A percentile compares a stretch with the other conserved stretches of the same genome.
Evolutionary conservation across 1,140 invertebrate genomes (phyloP).

Genomic region (Manduca sexta): DNA sequence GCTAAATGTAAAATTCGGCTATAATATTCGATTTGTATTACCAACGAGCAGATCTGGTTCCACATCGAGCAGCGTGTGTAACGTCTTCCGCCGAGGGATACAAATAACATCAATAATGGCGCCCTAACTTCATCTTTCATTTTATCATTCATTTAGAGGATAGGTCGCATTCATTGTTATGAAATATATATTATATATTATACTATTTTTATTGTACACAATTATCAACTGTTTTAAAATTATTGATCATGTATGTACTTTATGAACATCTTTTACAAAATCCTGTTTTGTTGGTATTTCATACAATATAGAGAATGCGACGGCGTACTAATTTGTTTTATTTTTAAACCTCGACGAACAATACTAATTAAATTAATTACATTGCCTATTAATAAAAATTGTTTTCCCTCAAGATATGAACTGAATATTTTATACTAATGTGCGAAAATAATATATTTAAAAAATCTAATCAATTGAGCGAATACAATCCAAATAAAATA

Average conservation of each 20-base stretch:
- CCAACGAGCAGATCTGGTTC: slow-evolving; percentile 26
- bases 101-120: slow-evolving; percentile 48
- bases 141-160: slow-evolving; percentile 45
- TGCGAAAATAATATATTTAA: too few species aligned
- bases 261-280: too few species aligned
- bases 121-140: slow-evolving; percentile 39
- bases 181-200: slow-evolving; percentile 32
- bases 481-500: too few species aligned
- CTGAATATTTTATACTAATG: too few species aligned
- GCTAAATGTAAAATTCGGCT: slow-evolving; percentile 37
- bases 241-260: too few species aligned
- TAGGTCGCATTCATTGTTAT: slow-evolving; percentile 68
- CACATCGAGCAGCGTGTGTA: slow-evolving; percentile 54
- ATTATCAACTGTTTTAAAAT: too few species aligned
- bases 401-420: too few species aligned
- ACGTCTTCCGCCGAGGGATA: slow-evolving; percentile 48
- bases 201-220: not conserved
- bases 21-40: slow-evolving; percentile 42
- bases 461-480: too few species aligned
- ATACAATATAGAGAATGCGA: slow-evolving; percentile 69
- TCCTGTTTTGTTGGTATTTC: slow-evolving; percentile 49
- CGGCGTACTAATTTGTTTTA: slow-evolving; percentile 57
- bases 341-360: slow-evolving; percentile 13
- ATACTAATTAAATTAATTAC: too few species aligned
- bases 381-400: too few species aligned